These are phyloP conservation scores for Parotocinclus haroldoi DNA, from an alignment of 2,797 vertebrate species.

Conservation along the genomic window DNA sequence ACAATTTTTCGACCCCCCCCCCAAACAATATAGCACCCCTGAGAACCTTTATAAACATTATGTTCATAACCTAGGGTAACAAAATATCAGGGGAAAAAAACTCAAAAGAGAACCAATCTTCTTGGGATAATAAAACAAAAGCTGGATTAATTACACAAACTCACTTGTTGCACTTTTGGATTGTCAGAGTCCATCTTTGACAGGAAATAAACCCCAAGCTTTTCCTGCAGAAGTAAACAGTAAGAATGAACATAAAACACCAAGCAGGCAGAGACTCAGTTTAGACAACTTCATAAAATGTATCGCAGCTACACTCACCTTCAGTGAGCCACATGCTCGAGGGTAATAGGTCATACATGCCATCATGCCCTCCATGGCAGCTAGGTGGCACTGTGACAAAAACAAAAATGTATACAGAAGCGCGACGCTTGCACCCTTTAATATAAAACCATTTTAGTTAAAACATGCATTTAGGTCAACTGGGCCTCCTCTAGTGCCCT, in stretches of 20 bases:
- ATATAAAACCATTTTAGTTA: no score
- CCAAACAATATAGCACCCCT: no score
- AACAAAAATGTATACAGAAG: neutral
- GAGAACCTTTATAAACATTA: no score
- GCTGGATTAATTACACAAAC: conserved; percentile 18
- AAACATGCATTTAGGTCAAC: no score
- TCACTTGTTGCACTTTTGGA: conserved; percentile 81
- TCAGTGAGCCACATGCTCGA: conserved; percentile 84
- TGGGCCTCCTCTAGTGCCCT: no score
- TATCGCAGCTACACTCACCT: conserved; percentile 59
- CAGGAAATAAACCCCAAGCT: conserved; percentile 82
- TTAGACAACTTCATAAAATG: neutral
- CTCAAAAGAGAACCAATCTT: no score
- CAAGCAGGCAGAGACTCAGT: neutral
- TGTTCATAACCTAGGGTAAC: no score
- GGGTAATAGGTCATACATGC: conserved; percentile 86
- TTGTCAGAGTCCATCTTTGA: conserved; percentile 80
- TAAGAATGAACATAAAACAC: neutral
- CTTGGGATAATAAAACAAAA: neutral
- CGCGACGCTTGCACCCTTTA: no score
- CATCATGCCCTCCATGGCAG: conserved; percentile 85
- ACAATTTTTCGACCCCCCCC: no score
- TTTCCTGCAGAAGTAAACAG: conserved; percentile 70
- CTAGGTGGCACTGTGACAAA: conserved; percentile 68
- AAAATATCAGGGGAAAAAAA: no score